Conservation (phyloP, 2,113 vertebrate species). For the Oreochromis aureus region DNA sequence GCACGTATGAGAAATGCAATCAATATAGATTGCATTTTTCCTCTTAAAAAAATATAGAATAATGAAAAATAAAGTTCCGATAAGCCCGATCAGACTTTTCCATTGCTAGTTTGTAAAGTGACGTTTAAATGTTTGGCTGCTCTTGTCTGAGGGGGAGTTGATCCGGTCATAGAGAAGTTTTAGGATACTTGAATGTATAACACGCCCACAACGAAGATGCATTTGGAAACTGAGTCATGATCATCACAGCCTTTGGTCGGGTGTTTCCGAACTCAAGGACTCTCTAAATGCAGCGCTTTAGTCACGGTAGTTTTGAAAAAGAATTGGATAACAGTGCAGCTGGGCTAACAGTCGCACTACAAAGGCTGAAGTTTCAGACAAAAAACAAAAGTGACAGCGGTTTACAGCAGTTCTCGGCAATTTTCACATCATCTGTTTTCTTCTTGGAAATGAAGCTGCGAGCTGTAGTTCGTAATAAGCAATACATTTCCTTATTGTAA, state of each 20-base stretch:
- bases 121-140: background rate
- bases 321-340: background rate
- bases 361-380: rapidly evolving
- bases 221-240: background rate
- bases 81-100: background rate
- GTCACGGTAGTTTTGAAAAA: background rate
- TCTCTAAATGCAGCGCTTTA: background rate
- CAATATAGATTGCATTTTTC: background rate
- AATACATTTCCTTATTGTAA: rapidly evolving
- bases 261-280: background rate
- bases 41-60: background rate
- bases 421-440: background rate
- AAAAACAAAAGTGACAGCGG: background rate
- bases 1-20: background rate
- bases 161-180: background rate
- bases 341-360: background rate
- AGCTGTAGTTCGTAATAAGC: background rate
- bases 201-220: background rate
- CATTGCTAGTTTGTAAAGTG: background rate
- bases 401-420: background rate
- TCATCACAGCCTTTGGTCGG: background rate
- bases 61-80: background rate
- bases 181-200: background rate
- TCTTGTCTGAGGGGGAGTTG: background rate
- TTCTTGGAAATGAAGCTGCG: background rate